Percentiles rank a stretch among this genome's conserved stretches.
These are phyloP conservation scores for Okapia johnstoni DNA, from an alignment of 2,113 vertebrate species.

Conservation along the genomic window DNA sequence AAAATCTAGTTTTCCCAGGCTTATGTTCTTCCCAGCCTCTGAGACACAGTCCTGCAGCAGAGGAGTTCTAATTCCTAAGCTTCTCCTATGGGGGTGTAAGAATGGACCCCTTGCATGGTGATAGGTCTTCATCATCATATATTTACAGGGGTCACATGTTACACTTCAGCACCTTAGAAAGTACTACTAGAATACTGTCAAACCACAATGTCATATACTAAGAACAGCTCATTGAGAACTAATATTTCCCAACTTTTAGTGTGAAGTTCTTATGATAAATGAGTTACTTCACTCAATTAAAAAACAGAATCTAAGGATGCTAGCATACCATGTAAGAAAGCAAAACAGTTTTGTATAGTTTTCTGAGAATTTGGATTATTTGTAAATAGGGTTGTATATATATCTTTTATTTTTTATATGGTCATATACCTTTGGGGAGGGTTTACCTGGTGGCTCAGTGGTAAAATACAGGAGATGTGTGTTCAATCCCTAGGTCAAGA, in stretches of 20 bases:
- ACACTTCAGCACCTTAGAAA: neutral
- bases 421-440: neutral
- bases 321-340: neutral
- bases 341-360: neutral
- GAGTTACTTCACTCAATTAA: neutral
- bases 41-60: rapidly evolving
- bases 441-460: neutral
- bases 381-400: neutral
- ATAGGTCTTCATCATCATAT: neutral
- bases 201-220: neutral
- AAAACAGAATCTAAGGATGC: neutral
- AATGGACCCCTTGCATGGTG: rapidly evolving
- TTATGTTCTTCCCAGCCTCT: neutral
- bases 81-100: neutral
- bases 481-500: neutral
- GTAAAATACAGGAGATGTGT: rapidly evolving
- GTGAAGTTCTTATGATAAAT: neutral
- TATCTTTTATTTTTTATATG: neutral
- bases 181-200: neutral
- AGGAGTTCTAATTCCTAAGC: neutral
- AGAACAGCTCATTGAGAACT: neutral
- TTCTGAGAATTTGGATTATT: neutral
- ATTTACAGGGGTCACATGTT: neutral
- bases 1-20: neutral
- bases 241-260: neutral